Evolutionary conservation across 1,140 invertebrate genomes (phyloP), one percentile per base, ranked within the genome.

Genomic region (Drusus annulatus): DNA sequence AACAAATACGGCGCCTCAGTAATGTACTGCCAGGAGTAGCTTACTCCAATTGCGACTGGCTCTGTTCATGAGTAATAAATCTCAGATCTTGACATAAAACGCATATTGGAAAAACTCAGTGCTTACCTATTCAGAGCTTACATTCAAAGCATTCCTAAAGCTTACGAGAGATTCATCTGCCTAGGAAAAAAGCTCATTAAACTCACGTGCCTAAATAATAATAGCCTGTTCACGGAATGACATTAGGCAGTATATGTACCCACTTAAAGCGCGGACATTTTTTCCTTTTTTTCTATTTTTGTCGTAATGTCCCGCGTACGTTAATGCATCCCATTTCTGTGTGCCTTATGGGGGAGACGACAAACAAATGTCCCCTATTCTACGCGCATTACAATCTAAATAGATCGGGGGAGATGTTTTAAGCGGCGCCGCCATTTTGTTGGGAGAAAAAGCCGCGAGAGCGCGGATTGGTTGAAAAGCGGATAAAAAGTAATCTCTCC

Each of bases 281-380:
- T 31, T 58, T 76, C 25, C 10, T 62, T 45, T 62, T 76, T 23
- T 76, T 62, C 51, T 76, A 36, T 76, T 76, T 60, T 76, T 62
- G n/a, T 62, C 54, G 23, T 74, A 56, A 60, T 62, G 56, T 8
- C 31, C 19, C 23, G 25, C 74, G 56, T n/a, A 45, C 56, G 74
- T 45, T 74, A 74, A 74, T 74, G 74, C 50, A 60, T 62, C 56
- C 19, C 52, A 45, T 76, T 76, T 54, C 71, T 54, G 31, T 54
- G 13, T 74, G 23, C 16, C 45, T 25, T 36, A 45, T 60, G 45
- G 51, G 69, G 52, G 71, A 58, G 71, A 74, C 21, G 65, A 25
- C 69, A 69, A 69, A 69, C 65, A 74, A 74, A 56, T 56, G 51
- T 74, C 69, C 69, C 69, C 69, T n/a, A 74, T 71, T 65, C 31